Base-by-base conservation (phyloP, 2,888 invertebrate genomes). In the Napeogenes inachia region DNA sequence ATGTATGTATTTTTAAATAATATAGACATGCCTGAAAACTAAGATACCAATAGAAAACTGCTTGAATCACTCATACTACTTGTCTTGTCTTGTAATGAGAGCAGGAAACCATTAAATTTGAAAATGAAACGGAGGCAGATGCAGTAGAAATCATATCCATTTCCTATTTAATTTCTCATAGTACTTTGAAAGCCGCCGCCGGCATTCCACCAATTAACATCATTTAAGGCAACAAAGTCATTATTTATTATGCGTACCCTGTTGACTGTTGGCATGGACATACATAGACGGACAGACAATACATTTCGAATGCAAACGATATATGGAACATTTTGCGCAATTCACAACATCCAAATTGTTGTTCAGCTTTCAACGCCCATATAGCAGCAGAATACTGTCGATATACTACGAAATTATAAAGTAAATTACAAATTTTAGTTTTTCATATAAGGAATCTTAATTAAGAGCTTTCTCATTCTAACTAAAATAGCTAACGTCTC, bases 151-250 rank as follows among this genome's bases (percentile, higher is more conserved):
- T 21, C 21, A 21, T 21, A 21, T 21, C 1, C 21, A 21, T 21
- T 21, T 21, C 21, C 21, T 21, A 21, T 21, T 21, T 21, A 1
- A 21, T 21, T 21, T 21, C 21, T 21, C 21, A 21, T 21, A 21
- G 21, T 21, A 21, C 21, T 21, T 21, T 21, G 21, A 21, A 21
- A 21, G 1, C 21, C 21, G 21, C 21, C 21, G 21, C 21, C 69
- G 70, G 73, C 70, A 73, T 70, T 68, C 69, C 70, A 74, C 76
- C 82, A 84, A 85, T 84, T 84, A 84, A 76, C 74, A 71, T 68
- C 74, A 74, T 78, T 80, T 75, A 78, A 72, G 73, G 73, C 70
- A 67, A 72, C 69, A 71, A 71, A 67, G 67, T 70, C 71, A 67
- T 73, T 73, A 72, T 68, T 71, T 67, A 67, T 64, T 58, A 56